phyloP scores from a whole-genome alignment of 2,113 vertebrate genomes.

The Seriola dumerili region DNA sequence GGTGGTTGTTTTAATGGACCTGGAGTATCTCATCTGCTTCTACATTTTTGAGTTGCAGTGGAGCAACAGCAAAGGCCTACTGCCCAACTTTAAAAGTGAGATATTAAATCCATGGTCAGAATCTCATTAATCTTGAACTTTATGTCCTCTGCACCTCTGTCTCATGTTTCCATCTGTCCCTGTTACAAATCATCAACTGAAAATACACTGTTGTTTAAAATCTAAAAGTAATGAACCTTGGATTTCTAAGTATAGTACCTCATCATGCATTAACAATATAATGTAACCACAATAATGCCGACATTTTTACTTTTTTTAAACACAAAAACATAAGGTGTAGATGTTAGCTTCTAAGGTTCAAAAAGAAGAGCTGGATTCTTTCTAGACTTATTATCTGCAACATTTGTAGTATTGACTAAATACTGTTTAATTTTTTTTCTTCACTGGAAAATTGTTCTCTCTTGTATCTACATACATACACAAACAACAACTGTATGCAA shows the following conservation, averaged over 20 bases:
- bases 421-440: no score
- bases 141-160: neutral
- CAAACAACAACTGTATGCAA: no score
- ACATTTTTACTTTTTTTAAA: no score
- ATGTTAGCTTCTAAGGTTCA: no score
- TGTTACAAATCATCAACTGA: neutral
- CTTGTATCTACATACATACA: no score
- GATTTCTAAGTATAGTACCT: neutral
- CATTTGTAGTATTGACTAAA: no score
- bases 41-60: conserved; percentile 98
- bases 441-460: no score
- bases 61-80: conserved; percentile 87
- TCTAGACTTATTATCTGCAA: no score
- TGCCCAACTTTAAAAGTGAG: conserved; percentile 82
- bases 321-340: no score
- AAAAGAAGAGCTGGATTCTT: no score
- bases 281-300: neutral
- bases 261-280: neutral
- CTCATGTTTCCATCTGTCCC: neutral
- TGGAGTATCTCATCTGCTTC: conserved; percentile 99
- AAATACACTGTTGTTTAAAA: neutral
- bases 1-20: conserved; percentile 94
- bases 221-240: neutral
- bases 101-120: neutral
- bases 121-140: neutral